Base-by-base conservation (phyloP, 2,113 vertebrate genomes). In the Rallus limicola region DNA sequence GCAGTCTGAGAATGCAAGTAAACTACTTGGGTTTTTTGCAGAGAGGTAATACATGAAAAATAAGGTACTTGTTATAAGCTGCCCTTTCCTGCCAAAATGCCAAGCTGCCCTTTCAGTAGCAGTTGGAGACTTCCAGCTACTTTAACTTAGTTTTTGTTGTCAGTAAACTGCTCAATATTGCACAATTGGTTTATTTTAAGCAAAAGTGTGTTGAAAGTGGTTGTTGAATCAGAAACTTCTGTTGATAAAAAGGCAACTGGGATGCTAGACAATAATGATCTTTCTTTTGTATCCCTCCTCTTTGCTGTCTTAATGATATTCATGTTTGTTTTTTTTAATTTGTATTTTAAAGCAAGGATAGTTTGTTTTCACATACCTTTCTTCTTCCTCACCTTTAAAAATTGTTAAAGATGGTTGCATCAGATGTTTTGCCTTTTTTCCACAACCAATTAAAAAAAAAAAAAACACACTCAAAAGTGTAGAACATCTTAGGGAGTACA, bases 31-130 rank as follows among this genome's bases (percentile, higher is more conserved):
- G 28, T 6, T 68, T 93, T 93, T 86, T 96, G 44, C 42, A 75
- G 56, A 63, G 31, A 86, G 29, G 76, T 55, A 93, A 36, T 33
- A 82, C 52, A 6, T 31, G 34, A 60, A 67, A 34, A 95, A 77
- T 9, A 75, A 74, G 64, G 59, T 68, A 64, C 31, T 91, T 34
- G 48, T 80, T 81, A 84, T 65, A 82, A 76, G 24, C 67, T 93
- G 69, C 40, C 70, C 68, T 95, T 95, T 94, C 50, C 52, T 95
- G 76, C 76, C 90, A 80, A 95, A 96, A 95, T 95, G 56, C 85
- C 90, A 88, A n/a, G 82, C 62, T 95, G 63, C 81, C 90, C 89
- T 97, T 95, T 95, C 76, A 82, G 58, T 8, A 90, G 59, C 69
- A 68, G 74, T 71, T 88, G 82, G 88, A 90, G 83, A 76, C 19